Base-by-base conservation (phyloP, 2,113 vertebrate genomes). In the Pavo muticus region DNA sequence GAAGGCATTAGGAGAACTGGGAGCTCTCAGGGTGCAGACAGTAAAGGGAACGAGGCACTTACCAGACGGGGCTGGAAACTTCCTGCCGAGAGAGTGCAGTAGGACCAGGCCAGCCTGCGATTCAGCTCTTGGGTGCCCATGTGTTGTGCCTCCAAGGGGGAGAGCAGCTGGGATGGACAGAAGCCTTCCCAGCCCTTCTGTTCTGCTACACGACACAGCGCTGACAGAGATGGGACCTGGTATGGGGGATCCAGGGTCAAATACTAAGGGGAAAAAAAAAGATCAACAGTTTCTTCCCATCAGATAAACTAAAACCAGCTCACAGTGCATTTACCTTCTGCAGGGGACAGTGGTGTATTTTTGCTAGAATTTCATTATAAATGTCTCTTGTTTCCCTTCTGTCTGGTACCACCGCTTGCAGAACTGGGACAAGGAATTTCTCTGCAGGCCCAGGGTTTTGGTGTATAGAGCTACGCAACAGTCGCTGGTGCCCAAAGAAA, bases 311-410 rank as follows among this genome's bases (percentile, higher is more conserved):
- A 40, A 32, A 75, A 64, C 52, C 11, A 67, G 32, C 32, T 74
- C 32, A 60, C 30, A 24, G 42, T 63, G 35, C 32, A 60, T 79
- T 65, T 40, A 37, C 98, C 97, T 97, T 96, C 23, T 95, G 94
- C 40, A 99, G 91, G 18, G 98, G 98, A 97, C 99, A 99, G 4
- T 67, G 92, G 94, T 99, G 99, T 25, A 59, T 90, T 71, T 98
- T 87, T 45, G 96, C 97, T 64, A 99, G 64, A 97, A 99, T 99
- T 96, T 99, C 99, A 37, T 78, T 91, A 94, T 98, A 98, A 73
- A 99, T 97, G 82, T 99, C 97, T 94, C 99, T 98, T 37, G 84
- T 40, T 70, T 78, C 37, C 27, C 84, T 45, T 47, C 39, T 63
- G 4, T 47, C 32, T 37, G 95, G 54, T 35, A 77, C 40, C 68